Conservation (phyloP, 2,113 vertebrate genomes). For the Alosa alosa region DNA sequence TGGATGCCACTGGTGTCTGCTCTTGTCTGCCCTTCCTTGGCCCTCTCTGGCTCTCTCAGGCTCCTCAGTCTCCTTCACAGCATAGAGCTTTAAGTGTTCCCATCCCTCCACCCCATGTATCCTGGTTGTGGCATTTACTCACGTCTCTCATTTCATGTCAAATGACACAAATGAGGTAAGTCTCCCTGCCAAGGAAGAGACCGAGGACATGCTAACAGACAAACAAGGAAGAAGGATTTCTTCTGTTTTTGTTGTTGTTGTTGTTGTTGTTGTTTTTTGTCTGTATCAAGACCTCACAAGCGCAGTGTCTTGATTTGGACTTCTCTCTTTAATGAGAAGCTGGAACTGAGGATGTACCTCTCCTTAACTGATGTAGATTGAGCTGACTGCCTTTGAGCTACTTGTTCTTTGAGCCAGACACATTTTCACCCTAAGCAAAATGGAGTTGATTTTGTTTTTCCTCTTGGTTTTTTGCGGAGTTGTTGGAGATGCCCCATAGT, state of each 20-base stretch:
- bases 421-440: background rate
- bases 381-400: background rate
- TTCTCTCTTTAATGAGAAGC: background rate
- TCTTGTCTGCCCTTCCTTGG: background rate
- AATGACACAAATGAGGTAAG: conserved; percentile 18
- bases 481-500: background rate
- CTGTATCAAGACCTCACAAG: background rate
- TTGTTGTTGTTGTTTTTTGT: background rate
- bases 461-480: background rate
- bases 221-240: background rate
- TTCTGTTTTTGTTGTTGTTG: background rate
- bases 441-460: background rate
- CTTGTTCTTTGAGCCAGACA: conserved; percentile 8
- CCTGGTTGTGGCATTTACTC: background rate
- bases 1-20: background rate
- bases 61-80: background rate
- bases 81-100: background rate
- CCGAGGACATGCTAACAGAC: background rate
- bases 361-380: background rate
- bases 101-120: background rate
- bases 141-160: conserved; percentile 10
- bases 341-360: background rate
- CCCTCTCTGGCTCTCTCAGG: background rate
- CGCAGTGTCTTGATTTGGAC: background rate
- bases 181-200: conserved; percentile 1